A percentile compares a stretch with the other conserved stretches of the same genome.
phyloP scores from a whole-genome alignment of 2,113 vertebrate genomes.

The Hemichromis elongatus region DNA sequence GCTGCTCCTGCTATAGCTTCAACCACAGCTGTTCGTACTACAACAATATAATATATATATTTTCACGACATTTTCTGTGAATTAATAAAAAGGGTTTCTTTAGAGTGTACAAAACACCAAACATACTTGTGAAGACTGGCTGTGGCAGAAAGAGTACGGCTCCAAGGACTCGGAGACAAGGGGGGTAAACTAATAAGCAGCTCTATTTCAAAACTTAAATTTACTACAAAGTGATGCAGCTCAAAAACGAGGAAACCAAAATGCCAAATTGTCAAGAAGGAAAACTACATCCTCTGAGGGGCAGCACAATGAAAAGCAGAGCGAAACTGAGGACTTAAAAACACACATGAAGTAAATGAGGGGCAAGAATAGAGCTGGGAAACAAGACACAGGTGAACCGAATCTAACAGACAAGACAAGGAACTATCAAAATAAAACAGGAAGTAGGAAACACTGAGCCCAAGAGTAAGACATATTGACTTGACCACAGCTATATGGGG shows the following conservation, averaged over 20 bases:
- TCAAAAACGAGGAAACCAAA: not conserved
- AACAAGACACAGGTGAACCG: not conserved
- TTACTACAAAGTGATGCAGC: not conserved
- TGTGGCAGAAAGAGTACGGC: not conserved
- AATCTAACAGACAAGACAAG: not conserved
- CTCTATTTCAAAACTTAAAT: not conserved
- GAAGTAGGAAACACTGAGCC: not conserved
- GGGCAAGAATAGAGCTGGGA: not conserved
- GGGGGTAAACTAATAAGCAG: not conserved
- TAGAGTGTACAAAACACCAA: fast-evolving
- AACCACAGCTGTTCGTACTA: not conserved
- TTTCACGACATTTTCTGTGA: not conserved
- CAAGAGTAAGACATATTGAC: not conserved
- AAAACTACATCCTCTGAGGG: fast-evolving
- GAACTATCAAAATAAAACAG: not conserved
- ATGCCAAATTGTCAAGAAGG: not conserved
- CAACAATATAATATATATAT: not conserved
- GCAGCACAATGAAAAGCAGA: fast-evolving
- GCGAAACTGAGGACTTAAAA: not conserved
- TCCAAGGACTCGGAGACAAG: not conserved
- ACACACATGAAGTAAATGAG: not conserved
- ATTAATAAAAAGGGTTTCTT: not conserved
- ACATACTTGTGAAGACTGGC: not conserved
- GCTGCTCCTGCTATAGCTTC: too few relatives aligned
- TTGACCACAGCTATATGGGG: not conserved